Conservation (phyloP, 2,113 vertebrate genomes). For the Acanthisitta chloris region DNA sequence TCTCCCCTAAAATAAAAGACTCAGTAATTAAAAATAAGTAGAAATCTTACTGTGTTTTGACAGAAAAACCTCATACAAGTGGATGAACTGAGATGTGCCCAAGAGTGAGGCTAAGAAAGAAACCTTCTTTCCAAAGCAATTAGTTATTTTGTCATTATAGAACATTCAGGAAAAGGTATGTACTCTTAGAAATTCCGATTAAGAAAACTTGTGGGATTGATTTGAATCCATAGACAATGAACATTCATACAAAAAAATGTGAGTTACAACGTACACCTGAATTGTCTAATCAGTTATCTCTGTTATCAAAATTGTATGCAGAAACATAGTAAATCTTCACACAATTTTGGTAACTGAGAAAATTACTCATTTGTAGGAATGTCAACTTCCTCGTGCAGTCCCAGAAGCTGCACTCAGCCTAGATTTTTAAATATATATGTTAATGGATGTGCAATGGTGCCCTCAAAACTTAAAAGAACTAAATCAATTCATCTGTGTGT, state of each 20-base stretch:
- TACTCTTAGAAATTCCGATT: neutral
- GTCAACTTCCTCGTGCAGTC: neutral
- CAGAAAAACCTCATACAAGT: neutral
- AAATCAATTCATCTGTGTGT: neutral
- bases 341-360: neutral
- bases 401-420: neutral
- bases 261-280: neutral
- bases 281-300: neutral
- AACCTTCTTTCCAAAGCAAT: neutral
- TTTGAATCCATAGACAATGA: neutral
- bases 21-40: neutral
- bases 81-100: neutral
- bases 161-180: neutral
- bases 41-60: neutral
- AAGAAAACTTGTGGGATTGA: neutral
- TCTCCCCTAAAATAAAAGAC: neutral
- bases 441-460: neutral
- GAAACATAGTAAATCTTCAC: neutral
- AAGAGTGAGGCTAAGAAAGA: neutral
- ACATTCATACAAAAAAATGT: neutral
- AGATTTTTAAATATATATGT: neutral
- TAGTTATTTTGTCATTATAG: neutral
- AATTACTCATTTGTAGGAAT: neutral
- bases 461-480: neutral
- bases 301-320: neutral